phyloP scores from a whole-genome alignment of 2,888 invertebrate genomes.

The Itoplectis maculator region DNA sequence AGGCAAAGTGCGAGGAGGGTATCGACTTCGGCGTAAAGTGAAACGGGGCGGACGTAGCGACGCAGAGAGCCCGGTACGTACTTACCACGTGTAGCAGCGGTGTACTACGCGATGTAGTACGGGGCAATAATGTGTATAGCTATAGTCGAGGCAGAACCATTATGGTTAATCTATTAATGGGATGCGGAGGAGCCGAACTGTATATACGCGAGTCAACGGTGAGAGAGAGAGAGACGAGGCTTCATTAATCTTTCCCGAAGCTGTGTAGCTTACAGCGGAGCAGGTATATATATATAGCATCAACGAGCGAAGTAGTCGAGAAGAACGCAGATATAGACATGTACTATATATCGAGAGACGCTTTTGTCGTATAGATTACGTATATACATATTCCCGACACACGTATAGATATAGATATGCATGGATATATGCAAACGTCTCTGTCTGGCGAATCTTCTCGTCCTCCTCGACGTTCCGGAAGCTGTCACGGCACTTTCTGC shows the following conservation, averaged over 20 bases:
- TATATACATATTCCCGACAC: too few species aligned
- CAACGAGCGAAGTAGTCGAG: conserved; percentile 21
- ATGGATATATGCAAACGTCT: too few species aligned
- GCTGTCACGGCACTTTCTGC: conserved; percentile 45
- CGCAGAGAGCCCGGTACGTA: not conserved
- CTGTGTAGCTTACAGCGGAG: conserved; percentile 51
- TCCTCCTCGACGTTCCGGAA: conserved; percentile 42
- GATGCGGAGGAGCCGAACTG: conserved; percentile 70
- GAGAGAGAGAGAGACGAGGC: conserved; percentile 65
- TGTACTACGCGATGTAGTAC: conserved; percentile 20
- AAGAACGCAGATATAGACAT: not conserved
- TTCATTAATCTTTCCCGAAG: conserved; percentile 76
- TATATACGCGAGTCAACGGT: conserved; percentile 68
- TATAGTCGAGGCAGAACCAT: conserved; percentile 34
- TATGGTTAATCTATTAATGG: conserved; percentile 76
- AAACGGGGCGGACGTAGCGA: conserved; percentile 19
- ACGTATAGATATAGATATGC: too few species aligned
- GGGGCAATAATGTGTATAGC: conserved; percentile 15
- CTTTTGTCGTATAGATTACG: too few species aligned
- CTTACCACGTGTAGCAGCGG: conserved; percentile 12
- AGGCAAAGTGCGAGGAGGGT: conserved; percentile 44
- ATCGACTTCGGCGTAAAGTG: conserved; percentile 53
- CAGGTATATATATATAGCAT: conserved; percentile 33
- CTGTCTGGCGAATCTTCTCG: conserved; percentile 17
- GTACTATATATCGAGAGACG: not conserved